Evolutionary conservation across 2,113 vertebrate species (phyloP).

Genomic region (Alosa alosa): DNA sequence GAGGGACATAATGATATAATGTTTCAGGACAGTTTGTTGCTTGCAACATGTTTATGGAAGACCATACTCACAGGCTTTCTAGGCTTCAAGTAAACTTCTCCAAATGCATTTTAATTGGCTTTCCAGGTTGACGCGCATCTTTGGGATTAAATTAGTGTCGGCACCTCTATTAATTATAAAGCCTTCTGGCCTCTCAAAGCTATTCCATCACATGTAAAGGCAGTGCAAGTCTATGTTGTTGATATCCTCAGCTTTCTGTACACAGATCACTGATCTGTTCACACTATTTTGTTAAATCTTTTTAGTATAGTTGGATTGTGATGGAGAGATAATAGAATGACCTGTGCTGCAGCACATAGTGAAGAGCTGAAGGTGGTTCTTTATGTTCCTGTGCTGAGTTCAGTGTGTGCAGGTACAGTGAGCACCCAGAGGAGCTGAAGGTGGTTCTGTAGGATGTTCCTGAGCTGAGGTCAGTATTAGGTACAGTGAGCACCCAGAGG

Average conservation of each 20-base stretch:
- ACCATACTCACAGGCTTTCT: background rate
- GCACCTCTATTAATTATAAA: background rate
- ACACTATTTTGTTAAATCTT: background rate
- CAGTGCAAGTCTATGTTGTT: background rate
- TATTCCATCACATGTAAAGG: background rate
- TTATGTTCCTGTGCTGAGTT: background rate
- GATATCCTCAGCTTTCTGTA: background rate
- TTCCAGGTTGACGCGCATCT: background rate
- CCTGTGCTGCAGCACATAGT: background rate
- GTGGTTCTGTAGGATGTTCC: too few species aligned
- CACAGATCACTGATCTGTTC: background rate
- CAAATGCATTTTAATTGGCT: conserved; percentile 14
- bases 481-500: too few species aligned
- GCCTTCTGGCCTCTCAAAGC: background rate
- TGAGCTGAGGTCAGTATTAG: too few species aligned
- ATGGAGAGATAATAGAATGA: background rate
- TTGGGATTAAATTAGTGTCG: background rate
- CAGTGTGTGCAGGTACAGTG: background rate
- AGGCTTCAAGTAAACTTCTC: background rate
- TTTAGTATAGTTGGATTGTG: background rate
- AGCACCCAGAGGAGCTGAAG: too few species aligned
- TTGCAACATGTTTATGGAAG: conserved; percentile 9
- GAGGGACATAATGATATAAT: conserved; percentile 14
- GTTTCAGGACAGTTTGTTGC: conserved; percentile 10
- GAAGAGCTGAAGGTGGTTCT: background rate